Evolutionary conservation across 2,888 invertebrate species (phyloP).

Genomic region (Stenurella melanura): DNA sequence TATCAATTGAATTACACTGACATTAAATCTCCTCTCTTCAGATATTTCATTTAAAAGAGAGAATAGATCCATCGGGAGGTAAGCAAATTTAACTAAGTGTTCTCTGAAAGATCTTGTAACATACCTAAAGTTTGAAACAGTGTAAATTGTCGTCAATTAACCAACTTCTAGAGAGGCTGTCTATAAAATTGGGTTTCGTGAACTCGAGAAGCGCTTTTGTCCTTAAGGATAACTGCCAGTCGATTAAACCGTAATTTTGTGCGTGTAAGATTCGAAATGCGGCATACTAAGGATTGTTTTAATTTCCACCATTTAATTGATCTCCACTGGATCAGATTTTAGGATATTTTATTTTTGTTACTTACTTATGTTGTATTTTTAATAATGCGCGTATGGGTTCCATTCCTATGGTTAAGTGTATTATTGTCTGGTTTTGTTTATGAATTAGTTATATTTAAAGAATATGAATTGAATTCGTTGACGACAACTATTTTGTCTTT

Average conservation of each 20-base stretch:
- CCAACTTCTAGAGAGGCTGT: not conserved
- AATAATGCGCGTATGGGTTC: too few relatives aligned
- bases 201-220: conserved; percentile 1
- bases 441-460: too few relatives aligned
- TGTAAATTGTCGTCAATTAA: not conserved
- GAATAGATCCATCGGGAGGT: not conserved
- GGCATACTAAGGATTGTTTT: not conserved
- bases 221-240: not conserved
- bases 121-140: conserved; percentile 2
- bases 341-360: too few relatives aligned
- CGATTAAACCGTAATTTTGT: not conserved
- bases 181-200: not conserved
- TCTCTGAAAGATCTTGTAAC: not conserved
- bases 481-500: too few relatives aligned
- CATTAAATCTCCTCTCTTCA: not conserved
- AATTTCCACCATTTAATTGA: too few relatives aligned
- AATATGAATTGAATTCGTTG: too few relatives aligned
- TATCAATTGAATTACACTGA: not conserved
- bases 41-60: not conserved
- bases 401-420: too few relatives aligned
- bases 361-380: too few relatives aligned
- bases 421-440: too few relatives aligned
- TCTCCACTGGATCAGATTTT: too few relatives aligned
- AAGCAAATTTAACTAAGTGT: not conserved
- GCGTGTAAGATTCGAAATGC: not conserved